These are phyloP conservation scores for Takifugu rubripes DNA, from an alignment of 2,797 vertebrate genomes.

Conservation along the genomic window DNA sequence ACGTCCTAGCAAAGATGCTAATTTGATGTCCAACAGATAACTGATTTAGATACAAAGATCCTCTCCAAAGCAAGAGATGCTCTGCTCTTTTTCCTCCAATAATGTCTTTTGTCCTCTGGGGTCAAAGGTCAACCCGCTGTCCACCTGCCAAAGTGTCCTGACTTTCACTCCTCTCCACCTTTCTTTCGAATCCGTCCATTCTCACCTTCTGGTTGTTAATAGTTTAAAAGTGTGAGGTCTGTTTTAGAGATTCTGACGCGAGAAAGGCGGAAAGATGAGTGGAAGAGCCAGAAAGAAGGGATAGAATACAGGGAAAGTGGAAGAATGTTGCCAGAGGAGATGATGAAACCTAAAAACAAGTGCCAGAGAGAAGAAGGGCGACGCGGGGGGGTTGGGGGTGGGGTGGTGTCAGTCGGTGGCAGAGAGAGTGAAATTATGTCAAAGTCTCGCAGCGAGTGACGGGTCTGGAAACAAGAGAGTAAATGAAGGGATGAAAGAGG, in stretches of 20 bases:
- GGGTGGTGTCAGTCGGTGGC: background rate
- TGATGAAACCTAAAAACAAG: slow-evolving; percentile 58
- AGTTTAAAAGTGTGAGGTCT: background rate
- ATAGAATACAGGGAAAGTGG: slow-evolving; percentile 29
- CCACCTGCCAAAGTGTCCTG: background rate
- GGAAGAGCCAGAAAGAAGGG: slow-evolving; percentile 1
- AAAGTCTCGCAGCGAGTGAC: slow-evolving; percentile 2
- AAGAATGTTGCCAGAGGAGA: slow-evolving; percentile 54
- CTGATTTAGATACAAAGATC: too few species aligned
- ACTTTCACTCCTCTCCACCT: background rate
- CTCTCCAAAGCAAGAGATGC: too few species aligned
- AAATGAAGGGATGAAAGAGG: background rate
- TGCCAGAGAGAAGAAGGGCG: slow-evolving; percentile 35
- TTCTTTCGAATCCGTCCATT: background rate
- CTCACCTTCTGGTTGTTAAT: background rate
- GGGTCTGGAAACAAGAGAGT: slow-evolving; percentile 1
- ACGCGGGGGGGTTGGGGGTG: background rate
- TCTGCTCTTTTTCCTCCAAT: too few species aligned
- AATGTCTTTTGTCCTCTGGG: too few species aligned
- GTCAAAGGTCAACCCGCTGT: too few species aligned
- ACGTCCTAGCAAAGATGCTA: too few species aligned
- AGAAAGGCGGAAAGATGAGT: slow-evolving; percentile 2
- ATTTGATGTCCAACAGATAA: too few species aligned
- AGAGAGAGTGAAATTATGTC: slow-evolving; percentile 2
- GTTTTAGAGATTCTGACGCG: background rate